Conservation (phyloP, 2,888 invertebrate species). For the Cremastobaeus sp. region DNA sequence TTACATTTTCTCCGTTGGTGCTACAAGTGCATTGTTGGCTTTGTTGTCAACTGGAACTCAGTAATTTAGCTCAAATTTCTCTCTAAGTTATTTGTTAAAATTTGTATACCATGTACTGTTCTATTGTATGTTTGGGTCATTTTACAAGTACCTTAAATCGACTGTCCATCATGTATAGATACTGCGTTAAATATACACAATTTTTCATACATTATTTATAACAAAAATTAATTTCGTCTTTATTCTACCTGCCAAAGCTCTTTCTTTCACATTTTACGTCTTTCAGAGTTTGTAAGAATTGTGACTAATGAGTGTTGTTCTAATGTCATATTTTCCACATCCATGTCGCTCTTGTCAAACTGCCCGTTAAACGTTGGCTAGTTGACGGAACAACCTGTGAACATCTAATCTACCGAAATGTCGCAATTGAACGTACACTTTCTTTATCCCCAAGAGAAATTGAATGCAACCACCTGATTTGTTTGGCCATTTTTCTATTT, state of each 20-base stretch:
- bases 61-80: constrained; percentile 75
- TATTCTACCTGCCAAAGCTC: constrained; percentile 32
- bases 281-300: constrained; percentile 13
- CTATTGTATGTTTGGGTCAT: constrained; percentile 19
- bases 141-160: constrained; percentile 25
- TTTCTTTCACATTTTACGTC: constrained; percentile 4
- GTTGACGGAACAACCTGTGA: constrained; percentile 39
- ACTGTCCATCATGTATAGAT: constrained; percentile 37
- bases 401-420: constrained; percentile 42
- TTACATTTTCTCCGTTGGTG: constrained; percentile 93
- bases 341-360: constrained; percentile 56
- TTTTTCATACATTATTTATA: constrained; percentile 58
- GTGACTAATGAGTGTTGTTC: constrained; percentile 46
- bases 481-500: no score
- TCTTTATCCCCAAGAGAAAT: constrained; percentile 21
- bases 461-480: no score
- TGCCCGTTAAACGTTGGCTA: constrained; percentile 51
- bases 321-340: constrained; percentile 42
- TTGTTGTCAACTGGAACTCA: constrained; percentile 96
- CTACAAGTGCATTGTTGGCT: constrained; percentile 93
- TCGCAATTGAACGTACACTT: constrained; percentile 11
- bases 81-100: constrained; percentile 45
- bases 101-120: constrained; percentile 10
- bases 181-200: constrained; percentile 42
- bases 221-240: constrained; percentile 10